Evolutionary conservation across 2,888 invertebrate genomes (phyloP), one percentile per base, ranked within the genome.

Genomic region (Odontothrips loti): DNA sequence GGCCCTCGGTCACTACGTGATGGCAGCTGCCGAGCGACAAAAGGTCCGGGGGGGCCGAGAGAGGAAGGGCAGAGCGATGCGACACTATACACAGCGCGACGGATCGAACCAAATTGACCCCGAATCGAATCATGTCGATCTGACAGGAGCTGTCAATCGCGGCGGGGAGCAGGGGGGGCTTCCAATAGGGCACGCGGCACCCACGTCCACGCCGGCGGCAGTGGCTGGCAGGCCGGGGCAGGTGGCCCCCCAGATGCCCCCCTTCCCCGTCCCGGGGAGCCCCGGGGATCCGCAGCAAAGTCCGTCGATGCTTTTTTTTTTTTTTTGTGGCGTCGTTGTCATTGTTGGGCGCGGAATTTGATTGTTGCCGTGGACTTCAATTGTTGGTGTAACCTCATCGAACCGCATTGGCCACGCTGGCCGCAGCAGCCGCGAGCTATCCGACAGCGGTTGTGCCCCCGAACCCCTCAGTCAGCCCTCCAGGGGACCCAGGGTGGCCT

Each of bases 351-450:
- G 68, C 27, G 68, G 68, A 75, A 75, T 75, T 75, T 75, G 68
- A 75, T 75, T 75, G 68, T 75, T 75, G 27, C 23, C 68, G 23
- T 43, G 34, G 34, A 12, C 68, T 27, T 27, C 68, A 75, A 75
- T 75, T 75, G 68, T 75, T 75, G 27, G 68, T 27, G 68, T 75
- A 75, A 75, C 68, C 68, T 27, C 68, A 75, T 75, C 68, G 68
- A 75, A 75, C 23, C 27, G 68, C 23, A 75, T 75, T 27, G 23
- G 68, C 27, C 27, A 27, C 68, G 68, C 68, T 27, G 58, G 58
- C 8, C 68, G 27, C 27, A 23, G 23, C 23, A 4, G 68, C 68
- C 0, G 68, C 68, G 68, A 8, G 17, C 12, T 6, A 6, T 12
- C 20, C 58, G 58, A 43, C 34, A 43, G 34, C 34, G 6, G 3